phyloP scores from a whole-genome alignment of 2,113 vertebrate genomes.

The Nothobranchius furzeri region DNA sequence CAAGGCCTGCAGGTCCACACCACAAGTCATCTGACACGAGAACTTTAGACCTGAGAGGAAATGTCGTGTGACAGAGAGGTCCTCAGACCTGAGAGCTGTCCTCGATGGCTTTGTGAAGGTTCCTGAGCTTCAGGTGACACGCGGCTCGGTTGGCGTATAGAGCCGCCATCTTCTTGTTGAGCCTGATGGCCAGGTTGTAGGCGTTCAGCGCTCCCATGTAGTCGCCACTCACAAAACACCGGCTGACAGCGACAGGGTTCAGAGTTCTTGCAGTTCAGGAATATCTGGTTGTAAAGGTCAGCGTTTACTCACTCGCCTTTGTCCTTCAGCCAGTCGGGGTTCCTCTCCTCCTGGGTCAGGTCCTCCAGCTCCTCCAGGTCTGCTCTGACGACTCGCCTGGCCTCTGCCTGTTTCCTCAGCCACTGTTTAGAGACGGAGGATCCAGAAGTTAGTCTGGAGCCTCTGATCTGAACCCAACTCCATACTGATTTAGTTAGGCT shows the following conservation, averaged over 20 bases:
- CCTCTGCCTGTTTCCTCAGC: slow-evolving; percentile 90
- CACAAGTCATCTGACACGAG: too few species aligned
- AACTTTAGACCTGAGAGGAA: too few species aligned
- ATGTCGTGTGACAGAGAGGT: neutral
- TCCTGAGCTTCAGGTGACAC: slow-evolving; percentile 91
- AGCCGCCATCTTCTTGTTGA: slow-evolving; percentile 83
- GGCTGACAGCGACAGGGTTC: slow-evolving; percentile 75
- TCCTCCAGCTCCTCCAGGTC: slow-evolving; percentile 84
- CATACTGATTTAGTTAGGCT: too few species aligned
- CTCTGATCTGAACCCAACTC: too few species aligned
- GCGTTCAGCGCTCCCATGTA: slow-evolving; percentile 89
- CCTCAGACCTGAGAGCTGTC: slow-evolving; percentile 88
- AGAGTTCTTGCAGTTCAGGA: neutral
- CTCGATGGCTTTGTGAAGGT: slow-evolving; percentile 91
- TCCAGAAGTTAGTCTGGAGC: too few species aligned
- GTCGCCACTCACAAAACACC: slow-evolving; percentile 86
- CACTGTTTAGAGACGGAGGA: slow-evolving; percentile 76
- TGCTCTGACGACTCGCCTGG: slow-evolving; percentile 70
- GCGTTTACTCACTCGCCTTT: slow-evolving; percentile 89
- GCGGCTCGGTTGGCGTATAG: slow-evolving; percentile 92
- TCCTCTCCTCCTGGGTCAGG: slow-evolving; percentile 88
- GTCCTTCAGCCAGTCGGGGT: slow-evolving; percentile 93
- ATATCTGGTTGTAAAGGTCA: too few species aligned
- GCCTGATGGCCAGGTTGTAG: slow-evolving; percentile 86
- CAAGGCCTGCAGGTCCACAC: slow-evolving; percentile 81